Percentiles rank a stretch among this genome's conserved stretches.
phyloP scores from a whole-genome alignment of 2,888 invertebrate species.

The Archips xylosteana region DNA sequence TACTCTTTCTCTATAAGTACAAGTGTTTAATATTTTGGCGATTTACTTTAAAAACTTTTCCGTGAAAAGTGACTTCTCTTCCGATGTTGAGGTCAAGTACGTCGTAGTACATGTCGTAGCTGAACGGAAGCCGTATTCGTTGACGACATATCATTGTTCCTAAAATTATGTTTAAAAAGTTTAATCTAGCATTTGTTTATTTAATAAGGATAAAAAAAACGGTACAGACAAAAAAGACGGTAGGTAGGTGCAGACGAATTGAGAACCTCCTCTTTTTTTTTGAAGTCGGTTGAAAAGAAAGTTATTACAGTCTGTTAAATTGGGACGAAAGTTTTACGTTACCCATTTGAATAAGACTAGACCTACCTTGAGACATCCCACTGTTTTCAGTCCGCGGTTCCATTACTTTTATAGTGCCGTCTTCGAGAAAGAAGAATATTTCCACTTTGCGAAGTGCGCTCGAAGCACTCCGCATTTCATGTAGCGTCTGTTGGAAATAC shows the following conservation, averaged over 20 bases:
- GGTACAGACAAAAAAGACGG: no score
- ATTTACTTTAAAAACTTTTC: slow-evolving; percentile 88
- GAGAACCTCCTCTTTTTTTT: no score
- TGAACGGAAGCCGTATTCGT: slow-evolving; percentile 91
- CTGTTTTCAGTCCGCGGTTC: slow-evolving; percentile 94
- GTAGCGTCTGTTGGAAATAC: slow-evolving; percentile 92
- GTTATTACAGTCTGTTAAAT: no score
- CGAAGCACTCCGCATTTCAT: slow-evolving; percentile 89
- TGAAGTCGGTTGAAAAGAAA: no score
- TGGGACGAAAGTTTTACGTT: background rate
- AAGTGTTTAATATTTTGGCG: no score
- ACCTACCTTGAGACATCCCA: slow-evolving; percentile 94
- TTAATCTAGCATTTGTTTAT: no score
- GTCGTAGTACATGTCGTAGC: slow-evolving; percentile 91
- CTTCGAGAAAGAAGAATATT: slow-evolving; percentile 95
- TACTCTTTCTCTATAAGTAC: no score
- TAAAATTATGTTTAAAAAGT: slow-evolving; percentile 60
- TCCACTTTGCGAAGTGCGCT: slow-evolving; percentile 92
- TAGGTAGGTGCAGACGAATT: no score
- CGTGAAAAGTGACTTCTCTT: slow-evolving; percentile 91
- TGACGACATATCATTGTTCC: slow-evolving; percentile 93
- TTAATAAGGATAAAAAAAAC: no score
- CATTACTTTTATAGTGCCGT: slow-evolving; percentile 94
- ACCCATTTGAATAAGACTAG: slow-evolving; percentile 10
- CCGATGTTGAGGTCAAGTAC: slow-evolving; percentile 95